Evolutionary conservation across 2,797 vertebrate species (phyloP), one percentile per base, ranked within the genome.

Genomic region (Distichodus sexfasciatus): DNA sequence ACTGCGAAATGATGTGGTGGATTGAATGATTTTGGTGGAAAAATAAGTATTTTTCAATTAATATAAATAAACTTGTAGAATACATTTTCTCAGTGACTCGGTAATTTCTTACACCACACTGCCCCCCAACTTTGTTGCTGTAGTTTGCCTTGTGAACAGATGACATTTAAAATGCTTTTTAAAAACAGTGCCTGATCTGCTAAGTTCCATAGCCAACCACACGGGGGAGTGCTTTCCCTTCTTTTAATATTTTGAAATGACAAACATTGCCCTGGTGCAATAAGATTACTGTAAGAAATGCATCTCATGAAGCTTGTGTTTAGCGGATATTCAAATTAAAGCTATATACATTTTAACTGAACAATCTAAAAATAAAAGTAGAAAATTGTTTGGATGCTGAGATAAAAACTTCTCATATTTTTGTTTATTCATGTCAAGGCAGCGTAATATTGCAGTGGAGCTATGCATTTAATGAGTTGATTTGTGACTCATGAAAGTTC

Each of bases 61-160:
- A 88, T 88, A 88, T 87, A 90, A 79, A 75, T 73, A 80, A 64
- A 80, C 69, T 73, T 80, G 51, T 83, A 83, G 82, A 74, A 50
- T 6, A 17, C 4, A 47, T 21, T 12, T 24, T 76, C 33, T 51
- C 57, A n/a, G 69, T 82, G 81, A 81, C 79, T 86, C 57, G n/a
- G n/a, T 76, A 11, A 71, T 76, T 63, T 80, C 63, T 89, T 82
- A 81, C 77, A 85, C 76, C 55, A 82, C 72, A 80, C 68, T 83
- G 81, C 81, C 81, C 69, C 69, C 81, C 86, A 66, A 19, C 17
- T 26, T 35, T 46, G 23, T 10, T 50, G 14, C 35, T 48, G 33
- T 19, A 26, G 26, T 21, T 61, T 21, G 31, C 14, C 28, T 3
- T 15, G 50, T 19, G 11, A 28, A 19, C 6, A 38, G 11, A 8